A percentile compares a stretch with the other conserved stretches of the same genome.
Evolutionary conservation across 2,113 vertebrate genomes (phyloP).

Genomic region (Rhinogobius similis): DNA sequence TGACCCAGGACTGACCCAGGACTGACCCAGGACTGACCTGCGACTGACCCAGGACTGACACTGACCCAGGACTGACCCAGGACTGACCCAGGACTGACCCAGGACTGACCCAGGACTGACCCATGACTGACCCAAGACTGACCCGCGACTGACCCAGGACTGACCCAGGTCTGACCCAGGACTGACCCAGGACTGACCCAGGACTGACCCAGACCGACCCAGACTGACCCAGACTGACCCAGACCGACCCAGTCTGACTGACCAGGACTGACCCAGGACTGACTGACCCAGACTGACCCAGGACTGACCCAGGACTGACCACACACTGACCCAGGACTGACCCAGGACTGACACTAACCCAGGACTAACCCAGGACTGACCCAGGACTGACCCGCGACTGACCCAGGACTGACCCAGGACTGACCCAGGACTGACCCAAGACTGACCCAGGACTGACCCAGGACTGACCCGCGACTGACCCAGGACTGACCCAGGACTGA

Average conservation of each 20-base stretch:
- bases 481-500: not conserved
- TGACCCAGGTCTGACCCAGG: not conserved
- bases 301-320: not conserved
- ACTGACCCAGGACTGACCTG: not conserved
- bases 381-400: too few species aligned
- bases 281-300: not conserved
- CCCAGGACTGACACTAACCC: not conserved
- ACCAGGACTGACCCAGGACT: slow-evolving; percentile 66
- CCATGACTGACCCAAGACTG: not conserved
- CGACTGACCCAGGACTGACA: too few species aligned
- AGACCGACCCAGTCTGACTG: slow-evolving; percentile 29
- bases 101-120: not conserved
- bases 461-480: too few species aligned
- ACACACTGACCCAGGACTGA: not conserved
- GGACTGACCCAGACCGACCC: slow-evolving; percentile 22
- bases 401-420: not conserved
- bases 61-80: too few species aligned
- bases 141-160: not conserved
- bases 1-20: too few species aligned
- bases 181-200: not conserved
- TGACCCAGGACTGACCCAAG: not conserved
- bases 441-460: not conserved
- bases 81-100: not conserved
- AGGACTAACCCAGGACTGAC: not conserved
- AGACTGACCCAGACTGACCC: not conserved